Conservation (phyloP, 2,113 vertebrate genomes). For the Upupa epops region DNA sequence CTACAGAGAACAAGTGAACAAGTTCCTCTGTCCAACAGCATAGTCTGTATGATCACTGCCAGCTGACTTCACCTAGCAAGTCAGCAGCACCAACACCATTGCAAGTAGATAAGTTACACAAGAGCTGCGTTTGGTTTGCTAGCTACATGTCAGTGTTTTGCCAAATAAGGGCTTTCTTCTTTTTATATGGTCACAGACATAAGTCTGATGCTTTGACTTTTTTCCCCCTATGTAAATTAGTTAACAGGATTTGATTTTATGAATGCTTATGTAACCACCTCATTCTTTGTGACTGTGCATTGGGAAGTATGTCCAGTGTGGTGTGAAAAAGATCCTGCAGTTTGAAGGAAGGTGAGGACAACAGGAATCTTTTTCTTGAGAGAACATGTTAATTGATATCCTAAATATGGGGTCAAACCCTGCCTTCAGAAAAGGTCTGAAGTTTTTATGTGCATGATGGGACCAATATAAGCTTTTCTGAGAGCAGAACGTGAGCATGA, state of each 20-base stretch:
- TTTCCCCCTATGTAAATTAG: not conserved
- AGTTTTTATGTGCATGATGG: not conserved
- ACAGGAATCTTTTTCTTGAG: not conserved
- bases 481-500: slow-evolving; percentile 6
- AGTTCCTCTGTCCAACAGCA: not conserved
- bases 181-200: not conserved
- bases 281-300: not conserved
- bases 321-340: not conserved
- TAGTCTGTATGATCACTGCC: not conserved
- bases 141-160: slow-evolving; percentile 65
- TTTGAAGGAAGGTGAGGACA: not conserved
- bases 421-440: not conserved
- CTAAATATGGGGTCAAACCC: not conserved
- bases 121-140: slow-evolving; percentile 40
- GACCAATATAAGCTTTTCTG: not conserved
- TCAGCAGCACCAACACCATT: not conserved
- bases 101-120: not conserved
- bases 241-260: not conserved
- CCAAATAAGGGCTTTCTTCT: slow-evolving; percentile 20
- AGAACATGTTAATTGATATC: not conserved
- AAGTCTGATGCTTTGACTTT: not conserved
- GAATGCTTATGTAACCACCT: not conserved
- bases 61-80: not conserved
- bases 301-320: not conserved
- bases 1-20: not conserved